Base-by-base conservation (phyloP, 2,888 invertebrate species). In the Papilio protenor region DNA sequence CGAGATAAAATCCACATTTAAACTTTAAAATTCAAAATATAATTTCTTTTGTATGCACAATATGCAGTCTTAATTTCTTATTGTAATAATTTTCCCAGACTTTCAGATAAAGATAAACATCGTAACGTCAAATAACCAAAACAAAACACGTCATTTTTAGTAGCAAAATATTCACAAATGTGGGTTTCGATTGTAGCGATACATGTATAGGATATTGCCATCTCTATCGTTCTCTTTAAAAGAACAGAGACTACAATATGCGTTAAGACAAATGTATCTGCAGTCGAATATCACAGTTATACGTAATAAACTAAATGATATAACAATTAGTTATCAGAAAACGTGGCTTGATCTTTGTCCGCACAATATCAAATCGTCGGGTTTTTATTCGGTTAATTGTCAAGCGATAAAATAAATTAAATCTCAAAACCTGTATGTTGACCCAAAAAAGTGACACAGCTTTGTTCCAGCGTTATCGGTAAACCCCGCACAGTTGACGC, bases 401-500 rank as follows among this genome's bases (percentile, higher is more conserved):
- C 10, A 27, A 57, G 59, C 23, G 66, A 66, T 66, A 40, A 66
- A 66, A 66, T 66, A 33, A 61, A 61, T 61, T 66, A n/a, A 40
- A 40, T 40, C 18, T n/a, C 18, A 3, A 59, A 61, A 61, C 73
- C 59, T 61, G 73, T 16, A 40, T 45, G 16, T 21, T 59, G 61
- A 61, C 52, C 57, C 75, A 75, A 66, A 75, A 52, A 47, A 18
- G n/a, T 52, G 18, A 61, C 52, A 21, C 75, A n/a, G 66, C 18
- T 49, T 45, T 47, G 47, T 73, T 16, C 12, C 21, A 12, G 21
- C 33, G 11, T 23, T 75, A 16, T 27, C 69, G 75, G 75, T 69
- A 69, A 75, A 69, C 75, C 69, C 75, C 75, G 55, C 21, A 11
- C 2, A 8, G 33, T 40, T 57, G 76, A 57, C 70, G 70, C 23